A percentile compares a stretch with the other conserved stretches of the same genome.
These are phyloP conservation scores for Fabriciana adippe DNA, from an alignment of 2,888 invertebrate species.

Conservation along the genomic window DNA sequence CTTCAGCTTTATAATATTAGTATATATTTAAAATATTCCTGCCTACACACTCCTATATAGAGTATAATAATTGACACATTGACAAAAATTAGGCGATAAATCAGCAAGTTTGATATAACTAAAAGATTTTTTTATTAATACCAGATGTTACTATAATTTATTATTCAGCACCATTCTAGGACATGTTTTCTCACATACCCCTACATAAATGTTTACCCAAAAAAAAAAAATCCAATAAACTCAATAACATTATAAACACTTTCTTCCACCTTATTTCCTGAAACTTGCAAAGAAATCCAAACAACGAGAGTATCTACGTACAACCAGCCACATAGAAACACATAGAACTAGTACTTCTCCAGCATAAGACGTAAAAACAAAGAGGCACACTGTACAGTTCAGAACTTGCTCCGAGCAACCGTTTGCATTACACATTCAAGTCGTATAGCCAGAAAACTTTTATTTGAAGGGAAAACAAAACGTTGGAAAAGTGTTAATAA, in stretches of 20 bases:
- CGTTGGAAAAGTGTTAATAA: slow-evolving; percentile 38
- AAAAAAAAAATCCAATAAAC: slow-evolving; percentile 17
- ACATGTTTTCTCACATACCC: neutral
- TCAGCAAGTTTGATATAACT: no score
- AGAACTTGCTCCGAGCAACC: slow-evolving; percentile 17
- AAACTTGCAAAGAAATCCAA: slow-evolving; percentile 27
- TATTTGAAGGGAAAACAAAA: slow-evolving; percentile 38
- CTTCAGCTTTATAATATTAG: no score
- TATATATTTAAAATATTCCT: no score
- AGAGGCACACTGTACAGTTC: slow-evolving; percentile 11
- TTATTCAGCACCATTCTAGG: neutral
- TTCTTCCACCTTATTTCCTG: slow-evolving; percentile 25
- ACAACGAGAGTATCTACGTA: slow-evolving; percentile 15
- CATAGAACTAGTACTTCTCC: slow-evolving; percentile 6
- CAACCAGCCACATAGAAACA: neutral
- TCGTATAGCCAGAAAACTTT: slow-evolving; percentile 37
- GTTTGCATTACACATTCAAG: slow-evolving; percentile 36
- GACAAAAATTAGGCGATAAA: no score
- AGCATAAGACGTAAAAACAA: slow-evolving; percentile 4
- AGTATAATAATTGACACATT: no score
- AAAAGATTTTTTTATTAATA: no score
- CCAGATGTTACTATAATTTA: no score
- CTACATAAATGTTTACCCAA: slow-evolving; percentile 1
- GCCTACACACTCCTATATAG: no score
- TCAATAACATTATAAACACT: slow-evolving; percentile 27